Evolutionary conservation across 2,797 vertebrate species (phyloP).

Genomic region (Pantherophis alleghaniensis): DNA sequence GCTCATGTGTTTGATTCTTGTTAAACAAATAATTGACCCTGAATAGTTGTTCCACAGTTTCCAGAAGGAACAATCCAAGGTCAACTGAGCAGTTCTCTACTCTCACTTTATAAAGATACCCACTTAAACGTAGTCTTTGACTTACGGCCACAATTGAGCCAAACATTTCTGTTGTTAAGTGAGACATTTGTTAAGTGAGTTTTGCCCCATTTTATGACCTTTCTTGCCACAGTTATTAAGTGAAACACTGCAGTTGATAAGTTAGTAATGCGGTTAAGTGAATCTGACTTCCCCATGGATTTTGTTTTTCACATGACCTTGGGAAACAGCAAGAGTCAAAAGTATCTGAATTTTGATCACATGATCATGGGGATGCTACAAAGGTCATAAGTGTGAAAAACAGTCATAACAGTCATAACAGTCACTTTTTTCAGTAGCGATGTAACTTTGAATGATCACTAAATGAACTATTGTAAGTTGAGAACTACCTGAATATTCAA

Average conservation of each 20-base stretch:
- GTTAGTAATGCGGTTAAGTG: not conserved
- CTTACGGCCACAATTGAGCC: not conserved
- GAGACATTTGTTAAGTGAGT: not conserved
- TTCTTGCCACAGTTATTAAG: not conserved
- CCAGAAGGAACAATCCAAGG: not conserved
- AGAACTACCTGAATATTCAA: not conserved
- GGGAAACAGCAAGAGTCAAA: not conserved
- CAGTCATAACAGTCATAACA: no score
- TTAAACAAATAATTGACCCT: slow-evolving; percentile 6
- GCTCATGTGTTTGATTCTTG: slow-evolving; percentile 2
- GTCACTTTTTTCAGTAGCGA: not conserved
- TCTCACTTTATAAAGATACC: not conserved
- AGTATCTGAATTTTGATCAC: not conserved
- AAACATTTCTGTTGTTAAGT: not conserved
- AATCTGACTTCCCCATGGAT: not conserved
- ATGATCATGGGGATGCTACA: not conserved
- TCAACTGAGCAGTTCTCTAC: not conserved
- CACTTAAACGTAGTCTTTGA: not conserved
- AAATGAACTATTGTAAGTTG: not conserved
- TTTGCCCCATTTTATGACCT: not conserved
- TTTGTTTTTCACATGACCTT: not conserved
- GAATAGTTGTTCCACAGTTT: not conserved
- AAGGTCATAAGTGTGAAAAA: not conserved
- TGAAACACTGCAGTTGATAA: not conserved
- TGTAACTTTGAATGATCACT: not conserved